These are phyloP conservation scores for Thaumatotibia leucotreta DNA, from an alignment of 1,140 invertebrate species.

Conservation along the genomic window DNA sequence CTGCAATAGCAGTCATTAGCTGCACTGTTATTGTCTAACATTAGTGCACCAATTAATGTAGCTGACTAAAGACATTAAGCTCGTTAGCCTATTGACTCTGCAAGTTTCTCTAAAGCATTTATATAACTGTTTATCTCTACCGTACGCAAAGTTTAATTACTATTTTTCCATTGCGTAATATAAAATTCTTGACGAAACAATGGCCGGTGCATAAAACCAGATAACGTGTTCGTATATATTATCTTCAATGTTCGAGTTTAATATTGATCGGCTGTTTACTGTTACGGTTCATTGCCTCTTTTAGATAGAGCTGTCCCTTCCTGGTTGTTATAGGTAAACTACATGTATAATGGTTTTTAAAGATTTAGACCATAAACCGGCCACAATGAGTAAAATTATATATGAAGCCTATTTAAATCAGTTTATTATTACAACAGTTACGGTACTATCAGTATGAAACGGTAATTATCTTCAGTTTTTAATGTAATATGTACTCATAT, in stretches of 20 bases:
- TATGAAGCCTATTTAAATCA: no score
- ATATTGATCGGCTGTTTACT: slow-evolving; percentile 16
- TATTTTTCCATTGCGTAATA: slow-evolving; percentile 11
- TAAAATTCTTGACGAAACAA: slow-evolving; percentile 3
- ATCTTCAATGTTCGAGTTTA: slow-evolving; percentile 8
- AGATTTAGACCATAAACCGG: not conserved
- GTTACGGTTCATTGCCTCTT: slow-evolving; percentile 11
- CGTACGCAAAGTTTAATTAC: slow-evolving; percentile 19
- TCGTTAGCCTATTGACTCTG: slow-evolving; percentile 2
- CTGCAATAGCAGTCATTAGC: not conserved
- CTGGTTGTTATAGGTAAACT: not conserved
- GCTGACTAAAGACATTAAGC: not conserved
- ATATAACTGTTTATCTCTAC: slow-evolving; percentile 13
- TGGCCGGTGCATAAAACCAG: not conserved
- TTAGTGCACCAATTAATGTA: slow-evolving; percentile 4
- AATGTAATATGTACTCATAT: no score
- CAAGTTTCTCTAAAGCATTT: not conserved
- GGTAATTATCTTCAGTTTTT: no score
- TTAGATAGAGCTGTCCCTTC: not conserved
- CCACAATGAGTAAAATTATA: not conserved
- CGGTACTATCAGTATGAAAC: no score
- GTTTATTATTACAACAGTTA: no score
- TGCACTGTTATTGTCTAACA: slow-evolving; percentile 3
- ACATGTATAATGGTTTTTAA: not conserved
- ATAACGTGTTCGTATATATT: slow-evolving; percentile 14